Conservation (phyloP, 1,140 invertebrate genomes). For the Drosophila kurseongensis region DNA sequence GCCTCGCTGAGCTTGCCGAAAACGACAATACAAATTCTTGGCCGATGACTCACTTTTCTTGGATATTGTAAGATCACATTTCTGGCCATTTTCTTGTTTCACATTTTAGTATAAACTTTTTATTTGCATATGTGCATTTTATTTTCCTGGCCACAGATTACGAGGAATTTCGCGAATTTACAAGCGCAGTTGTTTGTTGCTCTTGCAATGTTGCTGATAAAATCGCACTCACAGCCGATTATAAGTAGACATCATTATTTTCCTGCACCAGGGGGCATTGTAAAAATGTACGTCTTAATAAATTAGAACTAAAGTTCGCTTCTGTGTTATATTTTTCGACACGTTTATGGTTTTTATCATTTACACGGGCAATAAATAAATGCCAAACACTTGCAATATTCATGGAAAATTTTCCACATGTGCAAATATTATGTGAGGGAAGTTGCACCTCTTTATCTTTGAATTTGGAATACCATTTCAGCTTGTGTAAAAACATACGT, state of each 20-base stretch:
- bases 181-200: not conserved
- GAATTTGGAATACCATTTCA: constrained; percentile 6
- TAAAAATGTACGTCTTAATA: not conserved
- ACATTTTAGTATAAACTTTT: not conserved
- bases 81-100: not conserved
- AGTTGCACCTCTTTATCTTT: not conserved
- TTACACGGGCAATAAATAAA: constrained; percentile 15
- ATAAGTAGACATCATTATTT: not conserved
- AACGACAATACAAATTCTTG: not conserved
- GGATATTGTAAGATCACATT: constrained; percentile 1
- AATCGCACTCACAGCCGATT: not conserved
- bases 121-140: constrained; percentile 6
- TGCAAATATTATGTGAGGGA: not conserved
- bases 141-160: constrained; percentile 6
- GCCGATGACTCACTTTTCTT: constrained; percentile 13
- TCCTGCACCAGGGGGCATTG: not conserved
- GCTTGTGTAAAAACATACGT: no score
- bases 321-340: not conserved
- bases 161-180: not conserved
- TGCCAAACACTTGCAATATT: constrained; percentile 12
- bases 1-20: not conserved
- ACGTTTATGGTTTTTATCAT: constrained; percentile 21
- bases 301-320: not conserved
- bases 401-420: not conserved
- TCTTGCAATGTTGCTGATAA: not conserved